These are phyloP conservation scores for Xenopus borealis DNA, from an alignment of 2,113 vertebrate genomes.

Conservation along the genomic window DNA sequence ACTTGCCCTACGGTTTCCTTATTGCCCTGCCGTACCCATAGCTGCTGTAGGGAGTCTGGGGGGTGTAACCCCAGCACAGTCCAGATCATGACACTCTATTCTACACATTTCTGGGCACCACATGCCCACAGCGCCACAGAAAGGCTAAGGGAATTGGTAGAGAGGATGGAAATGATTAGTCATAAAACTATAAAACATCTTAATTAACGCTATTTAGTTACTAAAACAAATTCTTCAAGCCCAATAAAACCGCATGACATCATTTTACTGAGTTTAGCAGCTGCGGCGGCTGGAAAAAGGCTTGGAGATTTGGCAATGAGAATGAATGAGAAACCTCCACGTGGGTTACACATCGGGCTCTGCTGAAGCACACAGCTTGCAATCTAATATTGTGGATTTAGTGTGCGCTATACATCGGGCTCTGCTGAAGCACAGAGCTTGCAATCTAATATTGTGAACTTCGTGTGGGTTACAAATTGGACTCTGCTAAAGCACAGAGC, in stretches of 20 bases:
- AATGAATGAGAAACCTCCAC: neutral
- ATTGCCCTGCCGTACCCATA: too few species aligned
- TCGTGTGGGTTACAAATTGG: too few species aligned
- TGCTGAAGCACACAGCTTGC: neutral
- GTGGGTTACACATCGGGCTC: neutral
- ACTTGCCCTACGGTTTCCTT: too few species aligned
- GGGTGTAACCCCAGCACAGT: too few species aligned
- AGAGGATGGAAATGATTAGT: conserved; percentile 19
- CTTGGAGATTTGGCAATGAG: neutral
- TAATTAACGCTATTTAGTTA: conserved; percentile 25
- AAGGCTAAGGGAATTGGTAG: neutral
- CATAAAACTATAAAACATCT: conserved; percentile 1
- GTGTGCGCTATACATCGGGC: too few species aligned
- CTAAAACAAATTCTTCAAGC: conserved; percentile 14
- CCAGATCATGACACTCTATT: too few species aligned
- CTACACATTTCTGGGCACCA: neutral
- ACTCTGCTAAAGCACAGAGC: neutral
- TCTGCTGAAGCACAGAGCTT: neutral
- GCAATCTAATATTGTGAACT: neutral
- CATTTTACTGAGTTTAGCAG: conserved; percentile 9
- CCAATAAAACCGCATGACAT: conserved; percentile 22
- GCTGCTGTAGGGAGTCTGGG: too few species aligned
- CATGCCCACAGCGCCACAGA: neutral
- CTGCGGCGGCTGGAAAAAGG: conserved; percentile 10
- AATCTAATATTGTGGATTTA: neutral